Evolutionary conservation across 2,888 invertebrate species (phyloP).

Genomic region (Unio pictorum): DNA sequence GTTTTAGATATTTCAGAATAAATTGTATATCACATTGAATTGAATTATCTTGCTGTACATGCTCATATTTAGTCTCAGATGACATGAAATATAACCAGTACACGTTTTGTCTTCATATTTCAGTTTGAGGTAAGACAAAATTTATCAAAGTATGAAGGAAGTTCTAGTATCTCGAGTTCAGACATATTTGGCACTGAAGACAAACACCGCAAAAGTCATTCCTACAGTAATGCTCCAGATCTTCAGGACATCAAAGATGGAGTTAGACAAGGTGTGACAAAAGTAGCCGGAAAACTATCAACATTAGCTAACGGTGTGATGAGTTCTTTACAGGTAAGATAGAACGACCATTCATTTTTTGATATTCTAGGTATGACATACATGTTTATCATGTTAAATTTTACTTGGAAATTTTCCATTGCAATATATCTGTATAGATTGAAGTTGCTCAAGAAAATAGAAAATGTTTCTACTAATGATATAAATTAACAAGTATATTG

Average conservation of each 20-base stretch:
- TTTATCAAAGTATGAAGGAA: conserved; percentile 89
- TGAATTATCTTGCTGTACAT: no score
- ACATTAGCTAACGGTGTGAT: conserved; percentile 95
- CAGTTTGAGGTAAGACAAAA: conserved; percentile 73
- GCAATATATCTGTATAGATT: no score
- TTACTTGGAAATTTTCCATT: no score
- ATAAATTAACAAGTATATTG: no score
- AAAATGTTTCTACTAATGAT: no score
- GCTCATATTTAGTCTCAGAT: no score
- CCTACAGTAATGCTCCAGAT: conserved; percentile 76
- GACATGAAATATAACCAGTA: no score
- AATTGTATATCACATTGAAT: no score
- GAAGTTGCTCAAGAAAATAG: no score
- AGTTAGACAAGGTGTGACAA: conserved; percentile 95
- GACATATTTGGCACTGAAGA: conserved; percentile 83
- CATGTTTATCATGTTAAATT: no score
- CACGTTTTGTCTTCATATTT: conserved; percentile 8
- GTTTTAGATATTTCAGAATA: no score
- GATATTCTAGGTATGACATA: not conserved
- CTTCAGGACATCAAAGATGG: conserved; percentile 97
- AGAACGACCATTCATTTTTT: not conserved
- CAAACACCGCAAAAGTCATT: conserved; percentile 16
- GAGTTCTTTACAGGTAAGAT: conserved; percentile 86
- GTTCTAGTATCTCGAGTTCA: conserved; percentile 94
- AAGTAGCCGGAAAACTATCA: conserved; percentile 96